These are phyloP conservation scores for Pseudomyrmex pallidus DNA, from an alignment of 1,140 invertebrate genomes.

Conservation along the genomic window DNA sequence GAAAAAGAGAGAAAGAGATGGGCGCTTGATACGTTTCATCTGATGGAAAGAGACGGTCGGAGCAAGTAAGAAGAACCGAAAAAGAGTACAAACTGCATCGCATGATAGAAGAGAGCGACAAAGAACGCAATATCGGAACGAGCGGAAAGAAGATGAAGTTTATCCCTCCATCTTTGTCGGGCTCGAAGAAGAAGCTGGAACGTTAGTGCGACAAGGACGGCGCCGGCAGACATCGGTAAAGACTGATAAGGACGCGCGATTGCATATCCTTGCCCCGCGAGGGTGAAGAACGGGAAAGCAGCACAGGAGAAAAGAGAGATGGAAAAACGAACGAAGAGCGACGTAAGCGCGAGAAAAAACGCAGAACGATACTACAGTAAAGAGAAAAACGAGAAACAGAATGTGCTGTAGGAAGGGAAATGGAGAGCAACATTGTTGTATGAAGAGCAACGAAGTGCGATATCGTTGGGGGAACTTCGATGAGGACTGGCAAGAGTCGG, in stretches of 20 bases:
- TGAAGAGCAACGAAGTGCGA: background rate
- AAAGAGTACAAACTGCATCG: conserved; percentile 32
- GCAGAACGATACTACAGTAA: background rate
- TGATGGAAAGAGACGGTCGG: background rate
- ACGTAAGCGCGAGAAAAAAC: background rate
- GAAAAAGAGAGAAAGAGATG: background rate
- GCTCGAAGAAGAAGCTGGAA: background rate
- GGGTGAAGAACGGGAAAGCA: conserved; percentile 4
- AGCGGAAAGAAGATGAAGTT: background rate
- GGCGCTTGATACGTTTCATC: conserved; percentile 17
- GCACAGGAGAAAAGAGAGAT: background rate
- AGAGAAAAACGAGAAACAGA: background rate
- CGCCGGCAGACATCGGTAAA: conserved; percentile 11
- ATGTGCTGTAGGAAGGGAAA: background rate
- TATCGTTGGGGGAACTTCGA: conserved; percentile 6
- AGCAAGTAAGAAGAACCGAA: conserved; percentile 34
- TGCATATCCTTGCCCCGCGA: conserved; percentile 5
- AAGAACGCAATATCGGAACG: background rate
- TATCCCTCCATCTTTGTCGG: background rate
- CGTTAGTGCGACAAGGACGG: conserved; percentile 6
- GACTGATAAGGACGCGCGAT: conserved; percentile 40
- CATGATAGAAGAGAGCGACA: conserved; percentile 10
- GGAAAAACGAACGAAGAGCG: conserved; percentile 1
- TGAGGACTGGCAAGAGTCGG: conserved; percentile 24
- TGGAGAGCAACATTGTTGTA: background rate